A percentile compares a stretch with the other conserved stretches of the same genome.
Evolutionary conservation across 2,113 vertebrate genomes (phyloP).

Genomic region (Periophthalmodon schlosseri): DNA sequence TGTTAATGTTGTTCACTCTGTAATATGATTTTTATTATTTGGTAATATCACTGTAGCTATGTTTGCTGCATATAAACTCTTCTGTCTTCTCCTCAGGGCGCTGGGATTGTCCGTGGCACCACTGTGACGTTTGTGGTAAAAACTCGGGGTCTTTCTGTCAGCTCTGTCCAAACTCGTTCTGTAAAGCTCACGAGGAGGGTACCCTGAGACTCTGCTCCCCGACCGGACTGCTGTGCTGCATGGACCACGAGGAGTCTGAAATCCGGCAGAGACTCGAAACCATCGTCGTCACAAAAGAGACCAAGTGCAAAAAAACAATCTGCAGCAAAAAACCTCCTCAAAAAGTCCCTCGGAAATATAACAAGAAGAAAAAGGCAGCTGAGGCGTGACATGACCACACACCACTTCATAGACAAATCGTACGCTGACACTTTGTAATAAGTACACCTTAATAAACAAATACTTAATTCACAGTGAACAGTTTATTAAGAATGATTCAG

Average conservation of each 20-base stretch:
- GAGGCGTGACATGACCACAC: slow-evolving; percentile 14
- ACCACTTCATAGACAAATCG: background rate
- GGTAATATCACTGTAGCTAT: background rate
- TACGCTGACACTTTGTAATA: too few species aligned
- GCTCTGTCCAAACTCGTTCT: slow-evolving; percentile 97
- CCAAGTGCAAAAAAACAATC: background rate
- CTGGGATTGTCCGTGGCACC: slow-evolving; percentile 99
- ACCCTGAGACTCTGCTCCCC: slow-evolving; percentile 74
- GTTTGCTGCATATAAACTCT: background rate
- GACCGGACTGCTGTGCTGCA: slow-evolving; percentile 85
- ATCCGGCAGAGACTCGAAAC: slow-evolving; percentile 9
- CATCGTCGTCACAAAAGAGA: accelerated
- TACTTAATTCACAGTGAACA: too few species aligned
- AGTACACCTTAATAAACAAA: too few species aligned
- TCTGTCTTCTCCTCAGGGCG: slow-evolving; percentile 80
- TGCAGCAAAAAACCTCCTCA: slow-evolving; percentile 8
- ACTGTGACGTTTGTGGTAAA: slow-evolving; percentile 96
- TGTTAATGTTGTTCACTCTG: too few species aligned
- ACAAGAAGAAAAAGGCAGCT: slow-evolving; percentile 19
- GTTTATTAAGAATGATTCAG: too few species aligned
- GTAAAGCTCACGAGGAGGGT: slow-evolving; percentile 90
- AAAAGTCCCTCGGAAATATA: slow-evolving; percentile 50
- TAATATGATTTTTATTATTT: too few species aligned
- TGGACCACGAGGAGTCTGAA: slow-evolving; percentile 87
- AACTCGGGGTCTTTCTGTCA: slow-evolving; percentile 91